Base-by-base conservation (phyloP, 2,113 vertebrate genomes). In the Passer domesticus region DNA sequence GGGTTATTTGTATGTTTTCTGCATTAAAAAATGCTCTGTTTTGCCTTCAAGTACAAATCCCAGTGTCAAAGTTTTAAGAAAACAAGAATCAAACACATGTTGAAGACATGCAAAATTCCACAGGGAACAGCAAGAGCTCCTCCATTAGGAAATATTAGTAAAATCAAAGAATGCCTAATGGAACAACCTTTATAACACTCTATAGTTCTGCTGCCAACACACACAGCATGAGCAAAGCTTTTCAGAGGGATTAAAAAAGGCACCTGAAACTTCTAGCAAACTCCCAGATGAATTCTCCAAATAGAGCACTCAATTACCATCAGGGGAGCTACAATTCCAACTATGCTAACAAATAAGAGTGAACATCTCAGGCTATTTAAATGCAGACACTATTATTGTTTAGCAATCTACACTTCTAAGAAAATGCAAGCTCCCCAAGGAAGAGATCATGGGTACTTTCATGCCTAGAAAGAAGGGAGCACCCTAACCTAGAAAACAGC, bases 141-240 rank as follows among this genome's bases (percentile, higher is more conserved):
- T 90, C 50, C 68, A 86, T 66, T 74, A 86, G 67, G 58, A 80
- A 60, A 46, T 83, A 64, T 15, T 70, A 85, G n/a, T 80, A 87
- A 93, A 94, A 92, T 64, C 74, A 76, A 87, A 79, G 50, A 75
- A 27, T 47, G 13, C 55, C 92, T 94, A 95, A 96, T 55, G 56
- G 41, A 85, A 73, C 43, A 67, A 41, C 59, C n/a, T 93, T 88
- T 80, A 73, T 56, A 86, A 90, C 46, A 50, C 39, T 30, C 30
- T 31, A 5, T n/a, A 70, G 67, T 62, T 86, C 53, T 80, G 79
- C 50, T 90, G 73, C 79, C 83, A 95, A 78, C 52, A 70, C 20
- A 76, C 9, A 83, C 3, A 89, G 24, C 25, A 63, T 15, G 52
- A 94, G 60, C 52, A 91, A 90, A 96, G 86, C 64, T 90, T 86